These are phyloP conservation scores for Zelostemma sp. DNA, from an alignment of 1,140 invertebrate genomes.

Conservation along the genomic window DNA sequence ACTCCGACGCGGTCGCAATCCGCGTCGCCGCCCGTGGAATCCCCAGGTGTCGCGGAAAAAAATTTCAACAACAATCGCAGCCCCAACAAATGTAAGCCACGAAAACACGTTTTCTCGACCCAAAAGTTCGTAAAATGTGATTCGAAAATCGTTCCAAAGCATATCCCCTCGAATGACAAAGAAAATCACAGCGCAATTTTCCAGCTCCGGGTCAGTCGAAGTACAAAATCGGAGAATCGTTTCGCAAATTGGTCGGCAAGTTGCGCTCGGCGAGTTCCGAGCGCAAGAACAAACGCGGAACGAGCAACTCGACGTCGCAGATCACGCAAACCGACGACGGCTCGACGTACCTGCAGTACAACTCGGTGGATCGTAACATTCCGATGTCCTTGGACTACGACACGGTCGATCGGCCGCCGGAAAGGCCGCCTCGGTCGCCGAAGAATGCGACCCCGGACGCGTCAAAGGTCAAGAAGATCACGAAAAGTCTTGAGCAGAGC, in stretches of 20 bases:
- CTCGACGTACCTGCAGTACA: constrained; percentile 74
- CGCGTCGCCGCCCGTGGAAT: constrained; percentile 52
- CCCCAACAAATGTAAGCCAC: constrained; percentile 35
- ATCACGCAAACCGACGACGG: constrained; percentile 70
- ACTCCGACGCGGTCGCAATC: constrained; percentile 66
- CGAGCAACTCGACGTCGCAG: constrained; percentile 55
- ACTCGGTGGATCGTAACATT: constrained; percentile 74
- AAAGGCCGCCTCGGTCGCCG: constrained; percentile 58
- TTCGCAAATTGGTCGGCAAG: constrained; percentile 82
- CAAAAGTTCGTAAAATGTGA: too few relatives aligned
- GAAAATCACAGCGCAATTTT: background rate
- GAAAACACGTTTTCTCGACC: too few relatives aligned
- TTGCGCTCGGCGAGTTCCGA: constrained; percentile 81
- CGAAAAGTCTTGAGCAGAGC: constrained; percentile 10
- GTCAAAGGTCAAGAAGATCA: constrained; percentile 18
- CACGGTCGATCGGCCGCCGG: constrained; percentile 49
- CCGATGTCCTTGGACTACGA: constrained; percentile 51
- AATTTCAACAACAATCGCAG: constrained; percentile 29
- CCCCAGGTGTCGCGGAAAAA: constrained; percentile 26
- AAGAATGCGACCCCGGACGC: constrained; percentile 40
- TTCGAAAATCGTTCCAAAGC: too few relatives aligned
- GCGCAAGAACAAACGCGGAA: constrained; percentile 75
- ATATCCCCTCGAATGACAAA: too few relatives aligned
- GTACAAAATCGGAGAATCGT: constrained; percentile 72
- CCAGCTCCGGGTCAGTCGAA: constrained; percentile 70